Conservation (phyloP, 2,888 invertebrate species). For the Cheiracanthium punctorium region DNA sequence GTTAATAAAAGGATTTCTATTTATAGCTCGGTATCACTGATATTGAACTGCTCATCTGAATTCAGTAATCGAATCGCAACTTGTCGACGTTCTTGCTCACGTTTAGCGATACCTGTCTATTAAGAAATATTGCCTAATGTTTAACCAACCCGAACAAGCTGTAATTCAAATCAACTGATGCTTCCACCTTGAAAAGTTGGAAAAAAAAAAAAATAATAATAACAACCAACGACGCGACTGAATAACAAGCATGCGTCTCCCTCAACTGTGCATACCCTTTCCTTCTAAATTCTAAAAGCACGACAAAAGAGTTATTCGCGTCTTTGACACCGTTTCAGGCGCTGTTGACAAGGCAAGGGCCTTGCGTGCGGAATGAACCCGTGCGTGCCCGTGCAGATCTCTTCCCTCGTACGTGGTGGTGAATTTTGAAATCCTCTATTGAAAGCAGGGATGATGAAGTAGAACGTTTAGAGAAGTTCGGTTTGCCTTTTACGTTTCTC, state of each 20-base stretch:
- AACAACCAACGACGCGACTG: neutral
- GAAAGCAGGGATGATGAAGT: too few species aligned
- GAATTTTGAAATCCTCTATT: too few species aligned
- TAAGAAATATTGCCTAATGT: neutral
- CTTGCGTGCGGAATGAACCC: constrained; percentile 16
- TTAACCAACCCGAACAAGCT: neutral
- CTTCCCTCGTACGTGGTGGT: neutral
- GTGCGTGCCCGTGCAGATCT: constrained; percentile 3
- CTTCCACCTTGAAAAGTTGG: neutral
- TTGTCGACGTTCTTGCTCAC: neutral
- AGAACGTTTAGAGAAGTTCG: too few species aligned
- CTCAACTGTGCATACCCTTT: neutral
- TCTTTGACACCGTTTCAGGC: constrained; percentile 38
- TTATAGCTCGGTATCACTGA: too few species aligned
- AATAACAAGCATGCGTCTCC: neutral
- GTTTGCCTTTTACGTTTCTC: too few species aligned
- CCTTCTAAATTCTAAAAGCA: constrained; percentile 4
- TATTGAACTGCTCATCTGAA: too few species aligned
- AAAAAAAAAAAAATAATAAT: too few species aligned
- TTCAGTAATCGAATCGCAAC: neutral
- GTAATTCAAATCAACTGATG: neutral
- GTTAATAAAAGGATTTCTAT: too few species aligned
- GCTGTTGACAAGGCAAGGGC: constrained; percentile 30
- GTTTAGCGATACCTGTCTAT: neutral
- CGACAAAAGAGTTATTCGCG: constrained; percentile 14